phyloP scores from a whole-genome alignment of 2,113 vertebrate genomes.

The Paedocypris sp. region DNA sequence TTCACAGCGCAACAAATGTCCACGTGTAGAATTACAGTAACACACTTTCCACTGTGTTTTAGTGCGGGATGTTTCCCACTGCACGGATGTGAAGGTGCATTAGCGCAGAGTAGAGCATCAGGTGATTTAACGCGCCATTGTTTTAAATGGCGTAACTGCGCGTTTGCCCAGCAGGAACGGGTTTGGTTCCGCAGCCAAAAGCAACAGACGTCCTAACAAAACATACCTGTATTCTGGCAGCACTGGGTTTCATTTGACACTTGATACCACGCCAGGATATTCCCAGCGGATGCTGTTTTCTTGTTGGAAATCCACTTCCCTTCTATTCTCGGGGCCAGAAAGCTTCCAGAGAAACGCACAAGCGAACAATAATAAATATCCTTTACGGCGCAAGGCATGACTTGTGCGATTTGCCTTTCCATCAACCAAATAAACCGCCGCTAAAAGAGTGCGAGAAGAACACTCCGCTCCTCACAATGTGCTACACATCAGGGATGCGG shows the following conservation, averaged over 20 bases:
- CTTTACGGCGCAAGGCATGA: not conserved
- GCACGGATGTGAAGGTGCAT: slow-evolving; percentile 73
- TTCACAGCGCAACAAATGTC: no score
- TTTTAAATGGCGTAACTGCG: slow-evolving; percentile 67
- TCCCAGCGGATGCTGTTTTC: slow-evolving; percentile 56
- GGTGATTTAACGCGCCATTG: slow-evolving; percentile 67
- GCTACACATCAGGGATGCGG: slow-evolving; percentile 9
- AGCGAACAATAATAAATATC: slow-evolving; percentile 18
- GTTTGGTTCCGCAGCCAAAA: slow-evolving; percentile 61
- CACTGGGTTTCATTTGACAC: slow-evolving; percentile 59
- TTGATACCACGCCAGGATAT: slow-evolving; percentile 53
- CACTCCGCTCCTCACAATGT: not conserved
- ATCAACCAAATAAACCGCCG: slow-evolving; percentile 1
- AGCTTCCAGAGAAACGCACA: not conserved
- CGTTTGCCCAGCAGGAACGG: slow-evolving; percentile 64
- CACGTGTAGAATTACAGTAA: no score
- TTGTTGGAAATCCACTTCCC: slow-evolving; percentile 26
- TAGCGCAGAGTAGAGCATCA: slow-evolving; percentile 63
- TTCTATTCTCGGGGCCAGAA: slow-evolving; percentile 17
- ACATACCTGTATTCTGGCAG: slow-evolving; percentile 62
- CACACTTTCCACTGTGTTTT: no score
- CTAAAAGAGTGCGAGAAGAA: not conserved
- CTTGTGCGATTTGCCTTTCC: slow-evolving; percentile 5
- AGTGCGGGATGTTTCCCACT: no score
- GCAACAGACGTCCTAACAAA: slow-evolving; percentile 65